A percentile compares a stretch with the other conserved stretches of the same genome.
Conservation (phyloP, 2,797 vertebrate genomes). For the Neostethus bicornis region DNA sequence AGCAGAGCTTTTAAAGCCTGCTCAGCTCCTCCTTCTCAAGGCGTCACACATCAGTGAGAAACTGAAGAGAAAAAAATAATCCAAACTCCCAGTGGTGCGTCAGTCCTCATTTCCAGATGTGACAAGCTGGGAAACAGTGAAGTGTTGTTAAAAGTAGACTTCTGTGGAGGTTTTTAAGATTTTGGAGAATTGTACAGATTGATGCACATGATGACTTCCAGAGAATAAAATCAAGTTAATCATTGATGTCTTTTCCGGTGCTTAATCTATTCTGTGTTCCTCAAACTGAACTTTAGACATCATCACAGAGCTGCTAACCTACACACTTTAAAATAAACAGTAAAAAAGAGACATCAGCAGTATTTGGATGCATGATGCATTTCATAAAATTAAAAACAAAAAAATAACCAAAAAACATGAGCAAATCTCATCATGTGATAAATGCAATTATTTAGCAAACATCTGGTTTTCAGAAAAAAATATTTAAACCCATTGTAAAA, state of each 20-base stretch:
- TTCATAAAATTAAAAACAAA: background rate
- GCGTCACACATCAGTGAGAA: conserved; percentile 47
- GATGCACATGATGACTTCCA: conserved; percentile 13
- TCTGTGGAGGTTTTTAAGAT: background rate
- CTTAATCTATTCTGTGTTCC: conserved; percentile 16
- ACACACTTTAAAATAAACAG: too few species aligned
- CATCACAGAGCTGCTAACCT: too few species aligned
- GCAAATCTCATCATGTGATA: too few species aligned
- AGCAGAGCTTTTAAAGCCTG: conserved; percentile 69
- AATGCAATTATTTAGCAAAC: background rate
- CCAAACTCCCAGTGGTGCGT: conserved; percentile 60
- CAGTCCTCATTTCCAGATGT: conserved; percentile 41
- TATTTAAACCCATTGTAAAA: conserved; percentile 1
- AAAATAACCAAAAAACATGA: too few species aligned
- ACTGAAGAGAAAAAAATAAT: conserved; percentile 19
- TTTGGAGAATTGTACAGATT: background rate
- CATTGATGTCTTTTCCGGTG: conserved; percentile 13
- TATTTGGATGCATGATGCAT: too few species aligned
- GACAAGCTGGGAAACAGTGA: background rate
- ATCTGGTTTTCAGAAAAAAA: too few species aligned
- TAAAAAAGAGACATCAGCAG: too few species aligned
- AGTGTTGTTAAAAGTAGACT: accelerated
- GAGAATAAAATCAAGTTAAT: conserved; percentile 31
- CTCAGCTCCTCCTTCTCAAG: conserved; percentile 38
- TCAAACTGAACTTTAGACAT: conserved; percentile 19